Percentiles rank a stretch among this genome's conserved stretches.
These are phyloP conservation scores for Coenonympha arcania DNA, from an alignment of 2,888 invertebrate genomes.

Conservation along the genomic window DNA sequence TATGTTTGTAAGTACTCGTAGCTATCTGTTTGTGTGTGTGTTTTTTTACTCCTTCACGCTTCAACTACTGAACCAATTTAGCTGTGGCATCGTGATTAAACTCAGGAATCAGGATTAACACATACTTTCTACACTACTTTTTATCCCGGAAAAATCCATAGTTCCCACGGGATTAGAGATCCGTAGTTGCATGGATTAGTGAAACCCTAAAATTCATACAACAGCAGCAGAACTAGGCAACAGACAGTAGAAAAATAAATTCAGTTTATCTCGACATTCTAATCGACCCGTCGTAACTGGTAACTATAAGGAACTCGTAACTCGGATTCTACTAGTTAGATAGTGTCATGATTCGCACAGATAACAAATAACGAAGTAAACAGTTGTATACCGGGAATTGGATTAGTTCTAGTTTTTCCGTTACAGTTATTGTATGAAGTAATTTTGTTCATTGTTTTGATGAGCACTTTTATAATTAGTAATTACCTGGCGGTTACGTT, in stretches of 20 bases:
- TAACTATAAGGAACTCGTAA: background rate
- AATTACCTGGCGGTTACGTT: conserved; percentile 87
- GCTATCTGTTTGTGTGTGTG: too few species aligned
- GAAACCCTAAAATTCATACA: too few species aligned
- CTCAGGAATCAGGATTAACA: too few species aligned
- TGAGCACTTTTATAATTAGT: conserved; percentile 17
- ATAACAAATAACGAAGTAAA: background rate
- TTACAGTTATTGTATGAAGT: background rate
- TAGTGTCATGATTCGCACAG: background rate
- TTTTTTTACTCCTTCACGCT: too few species aligned
- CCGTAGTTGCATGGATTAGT: too few species aligned
- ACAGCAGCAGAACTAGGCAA: background rate
- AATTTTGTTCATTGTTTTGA: conserved; percentile 6
- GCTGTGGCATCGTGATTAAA: too few species aligned
- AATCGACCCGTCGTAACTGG: background rate
- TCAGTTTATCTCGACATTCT: background rate
- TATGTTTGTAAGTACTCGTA: too few species aligned
- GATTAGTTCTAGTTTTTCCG: background rate
- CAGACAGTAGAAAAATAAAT: background rate
- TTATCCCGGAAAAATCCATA: too few species aligned
- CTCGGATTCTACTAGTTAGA: background rate
- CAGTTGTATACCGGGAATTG: conserved; percentile 3
- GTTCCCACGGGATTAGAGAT: too few species aligned
- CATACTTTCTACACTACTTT: too few species aligned
- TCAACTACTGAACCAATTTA: too few species aligned